Conservation (phyloP, 1,140 invertebrate genomes). For the Lordiphosa collinella region DNA sequence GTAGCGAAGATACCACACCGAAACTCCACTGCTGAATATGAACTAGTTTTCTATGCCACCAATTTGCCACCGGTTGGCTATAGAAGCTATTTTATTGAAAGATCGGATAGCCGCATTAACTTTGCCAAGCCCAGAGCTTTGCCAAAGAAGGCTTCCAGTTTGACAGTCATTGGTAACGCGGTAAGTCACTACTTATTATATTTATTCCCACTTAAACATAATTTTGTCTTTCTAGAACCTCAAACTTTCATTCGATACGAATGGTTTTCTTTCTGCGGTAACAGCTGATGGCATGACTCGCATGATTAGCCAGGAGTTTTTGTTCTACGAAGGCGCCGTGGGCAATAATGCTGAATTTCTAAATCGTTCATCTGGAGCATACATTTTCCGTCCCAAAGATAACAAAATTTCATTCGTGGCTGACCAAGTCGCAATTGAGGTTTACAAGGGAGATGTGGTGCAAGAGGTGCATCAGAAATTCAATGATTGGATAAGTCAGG, state of each 20-base stretch:
- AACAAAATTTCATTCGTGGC: slow-evolving; percentile 45
- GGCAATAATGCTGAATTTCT: slow-evolving; percentile 80
- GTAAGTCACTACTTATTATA: slow-evolving; percentile 14
- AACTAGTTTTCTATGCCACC: slow-evolving; percentile 85
- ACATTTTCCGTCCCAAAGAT: slow-evolving; percentile 89
- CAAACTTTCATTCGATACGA: slow-evolving; percentile 48
- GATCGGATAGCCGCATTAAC: slow-evolving; percentile 2
- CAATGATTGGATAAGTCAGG: slow-evolving; percentile 89
- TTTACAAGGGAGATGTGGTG: slow-evolving; percentile 84
- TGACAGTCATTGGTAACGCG: slow-evolving; percentile 46
- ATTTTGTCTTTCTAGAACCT: slow-evolving; percentile 23
- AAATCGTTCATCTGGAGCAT: slow-evolving; percentile 88
- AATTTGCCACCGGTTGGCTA: slow-evolving; percentile 85
- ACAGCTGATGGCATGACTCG: slow-evolving; percentile 79
- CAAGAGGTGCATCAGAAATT: slow-evolving; percentile 91
- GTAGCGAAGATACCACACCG: slow-evolving; percentile 84
- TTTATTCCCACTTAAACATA: neutral
- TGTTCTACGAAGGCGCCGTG: slow-evolving; percentile 86
- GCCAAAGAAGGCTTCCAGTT: slow-evolving; percentile 37
- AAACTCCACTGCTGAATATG: slow-evolving; percentile 82
- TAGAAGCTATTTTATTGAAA: slow-evolving; percentile 82
- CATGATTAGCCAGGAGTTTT: slow-evolving; percentile 84
- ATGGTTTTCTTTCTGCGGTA: slow-evolving; percentile 81
- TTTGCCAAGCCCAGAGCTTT: slow-evolving; percentile 16
- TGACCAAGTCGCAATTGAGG: slow-evolving; percentile 79